Evolutionary conservation across 2,797 vertebrate species (phyloP), one percentile per base, ranked within the genome.

Genomic region (Brachymystax lenok): DNA sequence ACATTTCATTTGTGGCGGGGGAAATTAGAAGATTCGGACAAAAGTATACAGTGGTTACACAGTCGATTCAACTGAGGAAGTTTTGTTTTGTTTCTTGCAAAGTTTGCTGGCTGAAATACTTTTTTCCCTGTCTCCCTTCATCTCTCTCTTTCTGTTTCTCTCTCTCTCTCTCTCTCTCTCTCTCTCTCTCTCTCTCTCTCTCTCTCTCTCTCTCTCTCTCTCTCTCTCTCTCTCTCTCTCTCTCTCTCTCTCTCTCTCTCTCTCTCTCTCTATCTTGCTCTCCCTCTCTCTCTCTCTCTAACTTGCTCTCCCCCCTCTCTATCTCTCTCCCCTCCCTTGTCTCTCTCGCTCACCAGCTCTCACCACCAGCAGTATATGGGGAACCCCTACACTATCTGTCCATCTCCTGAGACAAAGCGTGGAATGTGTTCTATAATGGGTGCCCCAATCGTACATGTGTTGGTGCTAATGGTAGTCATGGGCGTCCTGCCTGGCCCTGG

Each of bases 401-500:
- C 83, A 83, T 91, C 90, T 79, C 80, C 54, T 10, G 76, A 78
- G 90, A 87, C 87, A 85, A 91, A 90, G 83, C 70, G 4, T 63
- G 17, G 14, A 83, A 78, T 73, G 83, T 77, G 75, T 88, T 90
- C 89, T 50, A 85, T 88, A 86, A 98, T 98, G 98, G 94, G 90
- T 82, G 74, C 80, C 72, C 80, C 90, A 67, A 90, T 88, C 87
- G 80, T 94, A 77, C 92, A 79, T 84, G 81, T 94, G 82, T 89
- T 95, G 83, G 85, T 96, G 88, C 90, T 96, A 87, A 90, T 96
- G 86, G 86, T 91, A 35, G 82, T 95, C 72, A 77, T 93, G 73
- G 90, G 85, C 74, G 86, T 88, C 85, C 79, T 93, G 73, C 90
- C 86, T 74, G 86, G 89, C 85, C 79, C 83, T 81, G 96, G 95